Evolutionary conservation across 2,113 vertebrate species (phyloP), one percentile per base, ranked within the genome.

Genomic region (Halichoerus grypus): DNA sequence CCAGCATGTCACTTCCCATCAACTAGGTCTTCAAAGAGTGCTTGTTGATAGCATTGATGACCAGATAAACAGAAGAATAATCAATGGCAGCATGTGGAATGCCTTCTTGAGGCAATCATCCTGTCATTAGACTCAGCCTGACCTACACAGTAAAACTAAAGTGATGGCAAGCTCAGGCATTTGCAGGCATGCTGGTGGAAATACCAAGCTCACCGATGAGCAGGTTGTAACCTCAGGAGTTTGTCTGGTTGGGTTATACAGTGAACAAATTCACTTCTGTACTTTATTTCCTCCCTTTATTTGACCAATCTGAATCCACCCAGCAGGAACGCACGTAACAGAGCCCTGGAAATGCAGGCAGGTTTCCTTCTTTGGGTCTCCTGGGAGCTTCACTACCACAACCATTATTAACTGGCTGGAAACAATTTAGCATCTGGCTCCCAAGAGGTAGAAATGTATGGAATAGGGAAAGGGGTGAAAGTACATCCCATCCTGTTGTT

Each of bases 401-500:
- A 12, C 71, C 74, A 82, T 95, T 92, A 96, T 91, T 92, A 92
- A 94, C 87, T 82, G 69, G 49, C 96, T 96, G 89, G 94, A 97
- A 96, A 97, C 91, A 96, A 95, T 94, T 95, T 96, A 77, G 59
- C 90, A 88, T 93, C 84, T 96, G 90, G 90, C 57, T 96, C 92
- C 80, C 85, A 49, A 95, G 42, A 91, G 39, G 6, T 46, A 39
- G n/a, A 76, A 94, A 94, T 83, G 39, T 76, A 84, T 84, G 94
- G 84, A 92, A 19, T 26, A 94, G 76, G 49, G 39, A 65, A 95
- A 84, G 72, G 65, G 72, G 77, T 90, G 67, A 97, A 77, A 95
- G 91, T 86, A 91, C 39, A 77, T 80, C 77, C 59, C 72, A 81
- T 92, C 16, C 71, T 95, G 89, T 95, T 18, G 0, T 95, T 98